Evolutionary conservation across 2,888 invertebrate genomes (phyloP), one percentile per base, ranked within the genome.

Genomic region (Volucella bombylans): DNA sequence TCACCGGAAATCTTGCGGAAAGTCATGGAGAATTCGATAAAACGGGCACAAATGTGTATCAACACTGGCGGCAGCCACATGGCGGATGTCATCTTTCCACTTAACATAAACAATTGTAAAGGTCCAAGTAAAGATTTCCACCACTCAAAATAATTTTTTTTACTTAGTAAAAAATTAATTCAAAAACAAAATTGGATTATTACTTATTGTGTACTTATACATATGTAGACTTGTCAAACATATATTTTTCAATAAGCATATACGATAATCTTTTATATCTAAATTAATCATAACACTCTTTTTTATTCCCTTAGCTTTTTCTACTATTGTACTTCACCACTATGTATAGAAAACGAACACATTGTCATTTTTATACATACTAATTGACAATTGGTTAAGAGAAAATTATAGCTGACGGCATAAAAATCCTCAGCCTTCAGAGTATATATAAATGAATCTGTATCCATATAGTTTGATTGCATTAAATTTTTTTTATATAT

Each of bases 281-380:
- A 74, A 57, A 14, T 9, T 57, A 1, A 23, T 49, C 3, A 14
- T 50, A 4, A 57, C 57, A 12, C 38, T 49, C 45, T 68, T 78
- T 49, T 81, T 54, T 23, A 57, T 11, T 1, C 77, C 78, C 15
- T 82, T 78, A 14, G 68, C 55, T 68, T 82, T 78, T 62, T 68
- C 68, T 38, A 61, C 41, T 23, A 45, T 14, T 23, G 71, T 12
- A 62, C 23, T 18, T 18, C 18, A 1, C 1, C 31, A 31, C 11
- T 18, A 38, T 65, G 14, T 52, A 59, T 23, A 2, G 38, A 41
- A 54, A 76, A 38, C 6, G 57, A 69, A 65, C 65, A 82, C 77
- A 76, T 82, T 77, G 72, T 78, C 73, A 68, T 82, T 72, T 39
- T 85, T 71, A 18, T 71, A 47, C 10, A 47, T 11, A 14, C 87